phyloP scores from a whole-genome alignment of 2,113 vertebrate genomes.

The Halichoerus grypus region DNA sequence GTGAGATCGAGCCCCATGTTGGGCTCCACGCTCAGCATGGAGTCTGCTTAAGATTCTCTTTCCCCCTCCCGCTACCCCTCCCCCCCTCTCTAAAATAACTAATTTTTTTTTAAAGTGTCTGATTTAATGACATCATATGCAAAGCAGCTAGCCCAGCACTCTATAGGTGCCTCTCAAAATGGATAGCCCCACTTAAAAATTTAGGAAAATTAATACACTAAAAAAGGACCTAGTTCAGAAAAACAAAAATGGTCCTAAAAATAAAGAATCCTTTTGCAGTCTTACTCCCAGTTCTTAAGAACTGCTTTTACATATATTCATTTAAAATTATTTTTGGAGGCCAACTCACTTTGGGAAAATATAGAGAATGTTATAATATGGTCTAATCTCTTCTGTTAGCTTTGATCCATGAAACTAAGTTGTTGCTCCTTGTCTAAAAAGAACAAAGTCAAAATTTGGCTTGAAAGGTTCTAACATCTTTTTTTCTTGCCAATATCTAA shows the following conservation, averaged over 20 bases:
- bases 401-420: not conserved
- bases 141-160: not conserved
- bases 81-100: not conserved
- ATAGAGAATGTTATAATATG: not conserved
- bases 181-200: not conserved
- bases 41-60: not conserved
- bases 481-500: not conserved
- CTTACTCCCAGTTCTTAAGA: not conserved
- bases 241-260: conserved; percentile 49
- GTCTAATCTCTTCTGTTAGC: not conserved
- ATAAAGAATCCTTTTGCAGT: not conserved
- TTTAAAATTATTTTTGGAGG: conserved; percentile 45
- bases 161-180: not conserved
- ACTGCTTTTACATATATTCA: not conserved
- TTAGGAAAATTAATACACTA: not conserved
- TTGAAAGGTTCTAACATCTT: not conserved
- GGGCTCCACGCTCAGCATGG: too few species aligned
- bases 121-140: not conserved
- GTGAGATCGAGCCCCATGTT: too few species aligned
- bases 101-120: not conserved
- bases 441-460: conserved; percentile 19
- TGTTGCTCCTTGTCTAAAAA: not conserved
- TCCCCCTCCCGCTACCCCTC: not conserved
- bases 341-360: conserved; percentile 26
- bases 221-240: not conserved